Percentiles rank a stretch among this genome's conserved stretches.
These are phyloP conservation scores for Ochropleura leucogaster DNA, from an alignment of 2,888 invertebrate species.

Conservation along the genomic window DNA sequence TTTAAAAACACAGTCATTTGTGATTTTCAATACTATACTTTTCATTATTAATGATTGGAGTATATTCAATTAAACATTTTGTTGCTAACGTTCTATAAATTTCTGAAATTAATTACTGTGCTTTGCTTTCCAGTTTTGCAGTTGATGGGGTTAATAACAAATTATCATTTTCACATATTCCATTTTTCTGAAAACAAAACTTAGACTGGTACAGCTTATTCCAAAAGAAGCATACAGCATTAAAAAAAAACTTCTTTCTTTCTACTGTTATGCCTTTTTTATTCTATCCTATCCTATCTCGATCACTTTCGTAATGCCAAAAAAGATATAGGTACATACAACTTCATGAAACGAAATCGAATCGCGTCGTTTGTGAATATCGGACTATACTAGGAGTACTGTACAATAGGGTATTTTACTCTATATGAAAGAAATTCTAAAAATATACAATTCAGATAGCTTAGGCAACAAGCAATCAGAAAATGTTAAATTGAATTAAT, in stretches of 20 bases:
- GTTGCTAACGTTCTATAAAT: not conserved
- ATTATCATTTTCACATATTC: not conserved
- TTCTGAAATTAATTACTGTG: slow-evolving; percentile 1
- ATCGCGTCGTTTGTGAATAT: not conserved
- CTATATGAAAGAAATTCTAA: too few species aligned
- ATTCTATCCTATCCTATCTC: not conserved
- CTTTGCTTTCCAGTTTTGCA: not conserved
- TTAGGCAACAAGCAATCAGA: too few species aligned
- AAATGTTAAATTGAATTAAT: too few species aligned
- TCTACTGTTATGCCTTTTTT: not conserved
- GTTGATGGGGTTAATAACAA: not conserved
- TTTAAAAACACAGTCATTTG: not conserved
- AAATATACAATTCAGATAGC: too few species aligned
- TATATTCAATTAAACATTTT: not conserved
- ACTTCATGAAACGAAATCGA: not conserved
- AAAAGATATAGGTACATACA: not conserved
- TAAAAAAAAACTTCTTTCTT: too few species aligned
- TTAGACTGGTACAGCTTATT: too few species aligned
- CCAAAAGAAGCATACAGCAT: too few species aligned
- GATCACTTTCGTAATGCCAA: not conserved
- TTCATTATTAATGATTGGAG: not conserved
- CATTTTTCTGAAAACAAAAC: too few species aligned
- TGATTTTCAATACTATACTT: slow-evolving; percentile 2
- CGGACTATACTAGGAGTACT: not conserved
- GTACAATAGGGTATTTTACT: too few species aligned